Evolutionary conservation across 2,113 vertebrate genomes (phyloP).

Genomic region (Elgaria multicarinata): DNA sequence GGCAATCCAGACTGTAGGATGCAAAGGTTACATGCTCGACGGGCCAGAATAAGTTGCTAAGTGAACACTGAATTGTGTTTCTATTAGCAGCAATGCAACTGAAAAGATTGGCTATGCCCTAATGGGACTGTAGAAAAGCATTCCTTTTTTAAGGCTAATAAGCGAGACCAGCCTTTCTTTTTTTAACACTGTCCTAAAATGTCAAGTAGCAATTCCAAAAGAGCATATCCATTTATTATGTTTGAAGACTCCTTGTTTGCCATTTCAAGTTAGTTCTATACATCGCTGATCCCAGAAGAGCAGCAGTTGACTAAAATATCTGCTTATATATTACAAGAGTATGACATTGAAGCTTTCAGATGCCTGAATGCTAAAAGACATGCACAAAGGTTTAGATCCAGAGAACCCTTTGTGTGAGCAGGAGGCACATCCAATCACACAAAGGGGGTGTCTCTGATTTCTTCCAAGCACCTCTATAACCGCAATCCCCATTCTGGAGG

Average conservation of each 20-base stretch:
- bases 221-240: background rate
- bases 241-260: background rate
- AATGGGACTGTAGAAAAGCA: background rate
- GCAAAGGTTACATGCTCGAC: background rate
- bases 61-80: background rate
- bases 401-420: background rate
- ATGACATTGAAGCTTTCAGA: background rate
- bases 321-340: background rate
- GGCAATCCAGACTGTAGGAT: background rate
- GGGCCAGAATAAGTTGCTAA: background rate
- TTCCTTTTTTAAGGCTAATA: background rate
- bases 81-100: background rate
- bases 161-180: background rate
- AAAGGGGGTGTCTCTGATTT: background rate
- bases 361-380: background rate
- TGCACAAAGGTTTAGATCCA: background rate
- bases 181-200: background rate
- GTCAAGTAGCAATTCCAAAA: background rate
- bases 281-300: rapidly evolving
- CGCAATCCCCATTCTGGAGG: background rate
- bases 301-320: background rate
- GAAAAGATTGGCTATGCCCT: background rate
- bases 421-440: no score
- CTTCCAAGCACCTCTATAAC: background rate
- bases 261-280: background rate